phyloP scores from a whole-genome alignment of 2,113 vertebrate genomes.

The Nipponia nippon region DNA sequence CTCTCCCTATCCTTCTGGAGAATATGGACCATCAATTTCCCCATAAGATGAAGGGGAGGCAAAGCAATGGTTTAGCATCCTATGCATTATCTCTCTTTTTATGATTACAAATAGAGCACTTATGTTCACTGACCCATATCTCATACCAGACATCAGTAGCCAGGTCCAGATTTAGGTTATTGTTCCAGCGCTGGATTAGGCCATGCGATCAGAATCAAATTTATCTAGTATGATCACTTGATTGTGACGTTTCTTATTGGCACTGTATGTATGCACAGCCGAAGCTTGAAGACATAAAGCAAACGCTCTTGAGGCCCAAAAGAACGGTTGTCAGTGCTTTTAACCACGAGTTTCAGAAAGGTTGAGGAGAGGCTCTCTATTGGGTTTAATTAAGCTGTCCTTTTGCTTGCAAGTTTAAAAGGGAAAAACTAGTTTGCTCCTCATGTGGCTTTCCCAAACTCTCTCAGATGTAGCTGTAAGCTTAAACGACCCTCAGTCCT shows the following conservation, averaged over 20 bases:
- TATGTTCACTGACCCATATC: conserved; percentile 46
- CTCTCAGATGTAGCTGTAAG: conserved; percentile 57
- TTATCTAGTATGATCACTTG: conserved; percentile 22
- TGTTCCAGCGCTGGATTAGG: conserved; percentile 37
- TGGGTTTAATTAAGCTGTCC: conserved; percentile 36
- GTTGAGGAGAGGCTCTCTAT: neutral
- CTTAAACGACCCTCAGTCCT: conserved; percentile 74
- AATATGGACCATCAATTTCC: conserved; percentile 36
- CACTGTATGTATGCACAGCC: neutral
- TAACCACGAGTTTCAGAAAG: neutral
- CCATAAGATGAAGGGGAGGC: conserved; percentile 9
- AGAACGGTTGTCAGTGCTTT: neutral
- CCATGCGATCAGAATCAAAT: conserved; percentile 7
- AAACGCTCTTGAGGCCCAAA: neutral
- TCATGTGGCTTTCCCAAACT: conserved; percentile 41
- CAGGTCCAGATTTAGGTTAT: conserved; percentile 26
- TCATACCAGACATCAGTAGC: conserved; percentile 25
- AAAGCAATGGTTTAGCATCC: conserved; percentile 38
- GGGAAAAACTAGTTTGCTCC: neutral
- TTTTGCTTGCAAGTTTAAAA: conserved; percentile 1
- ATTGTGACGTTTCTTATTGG: neutral
- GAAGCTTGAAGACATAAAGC: neutral
- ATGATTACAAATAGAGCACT: conserved; percentile 51
- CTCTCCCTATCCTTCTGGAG: conserved; percentile 19
- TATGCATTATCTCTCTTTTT: conserved; percentile 39